Evolutionary conservation across 2,797 vertebrate species (phyloP).

Genomic region (Zalophus californianus): DNA sequence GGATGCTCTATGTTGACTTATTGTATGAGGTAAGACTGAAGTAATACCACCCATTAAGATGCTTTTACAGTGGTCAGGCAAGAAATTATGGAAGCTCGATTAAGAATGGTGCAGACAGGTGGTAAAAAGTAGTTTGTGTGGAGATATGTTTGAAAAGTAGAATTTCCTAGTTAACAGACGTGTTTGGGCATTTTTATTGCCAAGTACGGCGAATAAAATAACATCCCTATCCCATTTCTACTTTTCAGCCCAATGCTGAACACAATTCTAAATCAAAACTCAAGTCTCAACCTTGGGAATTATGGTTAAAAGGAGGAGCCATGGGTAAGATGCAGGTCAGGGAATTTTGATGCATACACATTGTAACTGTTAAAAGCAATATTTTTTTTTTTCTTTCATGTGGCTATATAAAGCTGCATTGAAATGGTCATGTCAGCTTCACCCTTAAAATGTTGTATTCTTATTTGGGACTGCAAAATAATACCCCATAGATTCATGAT

Average conservation of each 20-base stretch:
- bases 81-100: neutral
- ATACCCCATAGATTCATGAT: neutral
- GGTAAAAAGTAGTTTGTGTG: neutral
- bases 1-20: neutral
- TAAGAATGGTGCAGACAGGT: neutral
- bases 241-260: neutral
- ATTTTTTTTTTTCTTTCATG: neutral
- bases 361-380: slow-evolving; percentile 5
- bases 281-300: neutral
- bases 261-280: neutral
- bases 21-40: neutral
- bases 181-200: neutral
- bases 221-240: neutral
- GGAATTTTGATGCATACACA: neutral
- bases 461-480: neutral
- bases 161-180: neutral
- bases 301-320: neutral
- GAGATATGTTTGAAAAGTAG: neutral
- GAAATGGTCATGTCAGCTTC: neutral
- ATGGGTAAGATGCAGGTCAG: neutral
- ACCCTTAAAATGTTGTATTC: neutral
- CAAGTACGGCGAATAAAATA: neutral
- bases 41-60: neutral
- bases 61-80: neutral
- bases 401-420: neutral